Evolutionary conservation across 2,113 vertebrate genomes (phyloP).

Genomic region (Willisornis vidua): DNA sequence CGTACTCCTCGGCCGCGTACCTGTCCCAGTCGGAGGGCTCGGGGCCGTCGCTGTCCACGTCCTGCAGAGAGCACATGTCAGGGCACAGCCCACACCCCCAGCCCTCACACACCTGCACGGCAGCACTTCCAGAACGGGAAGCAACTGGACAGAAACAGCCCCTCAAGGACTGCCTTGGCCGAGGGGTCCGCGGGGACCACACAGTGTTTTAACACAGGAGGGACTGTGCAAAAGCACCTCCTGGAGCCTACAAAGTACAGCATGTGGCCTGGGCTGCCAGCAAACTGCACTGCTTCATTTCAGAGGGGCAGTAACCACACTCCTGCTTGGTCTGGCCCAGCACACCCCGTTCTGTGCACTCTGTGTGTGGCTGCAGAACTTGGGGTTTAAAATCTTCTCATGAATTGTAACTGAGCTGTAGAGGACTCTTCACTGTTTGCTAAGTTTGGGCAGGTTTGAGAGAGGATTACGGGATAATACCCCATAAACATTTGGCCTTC

Average conservation of each 20-base stretch:
- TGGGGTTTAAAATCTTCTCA: neutral
- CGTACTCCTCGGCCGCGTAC: conserved; percentile 96
- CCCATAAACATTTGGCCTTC: neutral
- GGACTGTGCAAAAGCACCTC: neutral
- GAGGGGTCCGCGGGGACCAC: neutral
- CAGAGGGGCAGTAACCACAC: neutral
- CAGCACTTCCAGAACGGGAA: neutral
- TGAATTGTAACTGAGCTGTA: neutral
- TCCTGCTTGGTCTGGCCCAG: neutral
- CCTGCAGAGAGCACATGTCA: conserved; percentile 74
- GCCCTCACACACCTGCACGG: neutral
- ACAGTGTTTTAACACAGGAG: neutral
- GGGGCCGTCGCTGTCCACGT: conserved; percentile 88
- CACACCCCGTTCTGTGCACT: neutral
- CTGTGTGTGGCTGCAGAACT: neutral
- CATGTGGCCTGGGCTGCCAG: neutral
- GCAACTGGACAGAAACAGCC: neutral
- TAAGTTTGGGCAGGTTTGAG: neutral
- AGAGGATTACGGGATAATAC: neutral
- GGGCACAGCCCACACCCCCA: neutral
- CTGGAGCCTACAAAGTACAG: neutral
- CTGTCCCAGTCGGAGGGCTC: conserved; percentile 98
- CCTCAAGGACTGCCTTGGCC: neutral
- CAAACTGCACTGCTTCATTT: neutral
- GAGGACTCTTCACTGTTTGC: neutral